Evolutionary conservation across 1,140 invertebrate species (phyloP), one percentile per base, ranked within the genome.

Genomic region (Elymnias hypermnestra): DNA sequence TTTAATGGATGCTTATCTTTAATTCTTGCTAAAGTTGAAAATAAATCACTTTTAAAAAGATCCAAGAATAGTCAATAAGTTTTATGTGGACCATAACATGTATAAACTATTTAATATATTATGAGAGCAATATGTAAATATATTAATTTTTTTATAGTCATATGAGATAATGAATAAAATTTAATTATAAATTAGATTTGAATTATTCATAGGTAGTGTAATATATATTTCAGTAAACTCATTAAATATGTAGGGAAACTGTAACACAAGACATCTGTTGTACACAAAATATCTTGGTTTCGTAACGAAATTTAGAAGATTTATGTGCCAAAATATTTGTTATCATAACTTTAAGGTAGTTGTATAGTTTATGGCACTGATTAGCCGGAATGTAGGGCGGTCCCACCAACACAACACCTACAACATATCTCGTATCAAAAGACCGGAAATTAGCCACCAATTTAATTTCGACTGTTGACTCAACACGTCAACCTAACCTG

Each of bases 391-490:
- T 54, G 42, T 59, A 46, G 56, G 44, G 47, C 56, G 51, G 21
- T 47, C 46, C 52, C 52, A 51, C 56, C 56, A 59, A 59, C 56
- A 59, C 56, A 40, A 41, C 52, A 23, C 56, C 56, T 40, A 54
- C 52, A 51, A 37, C 14, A 29, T 17, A 33, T 39, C 35, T 25
- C 13, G 35, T 43, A 51, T 21, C 19, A 38, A 45, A 37, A 25
- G 21, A 51, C 48, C 48, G 40, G 40, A 44, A 39, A 33, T 38
- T 51, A 51, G 37, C 19, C 12, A 47, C 44, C 10, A 43, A 42
- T 50, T 23, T 17, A 43, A 50, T 42, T 37, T 49, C 12, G 15
- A 25, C 17, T 22, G 33, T 45, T 26, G 25, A 45, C 15, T 29
- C 43, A 33, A 43, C 28, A 37, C 33, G 31, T 45, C 33, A 45